Evolutionary conservation across 2,888 invertebrate genomes (phyloP).

Genomic region (Caenorhabditis panamensis): DNA sequence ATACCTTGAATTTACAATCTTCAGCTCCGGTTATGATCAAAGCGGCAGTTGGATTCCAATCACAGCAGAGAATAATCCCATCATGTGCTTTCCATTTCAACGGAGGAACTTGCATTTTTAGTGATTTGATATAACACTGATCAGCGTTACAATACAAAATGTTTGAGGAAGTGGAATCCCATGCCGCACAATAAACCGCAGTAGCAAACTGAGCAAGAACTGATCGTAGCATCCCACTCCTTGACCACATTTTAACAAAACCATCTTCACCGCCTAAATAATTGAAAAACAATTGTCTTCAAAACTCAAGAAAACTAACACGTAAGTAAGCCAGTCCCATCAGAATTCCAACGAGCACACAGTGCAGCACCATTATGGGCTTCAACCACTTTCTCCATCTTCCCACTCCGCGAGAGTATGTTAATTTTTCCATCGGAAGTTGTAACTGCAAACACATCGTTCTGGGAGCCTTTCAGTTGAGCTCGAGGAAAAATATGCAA

Average conservation of each 20-base stretch:
- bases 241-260: slow-evolving; percentile 95
- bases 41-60: slow-evolving; percentile 85
- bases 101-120: slow-evolving; percentile 82
- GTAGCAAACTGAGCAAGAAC: slow-evolving; percentile 86
- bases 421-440: slow-evolving; percentile 86
- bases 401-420: slow-evolving; percentile 90
- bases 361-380: slow-evolving; percentile 92
- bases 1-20: slow-evolving; percentile 89
- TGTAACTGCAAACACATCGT: slow-evolving; percentile 67
- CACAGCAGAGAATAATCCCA: slow-evolving; percentile 88
- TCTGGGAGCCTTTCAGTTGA: slow-evolving; percentile 47
- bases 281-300: not conserved
- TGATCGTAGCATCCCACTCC: slow-evolving; percentile 92
- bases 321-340: slow-evolving; percentile 94
- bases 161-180: slow-evolving; percentile 75
- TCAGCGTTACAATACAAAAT: slow-evolving; percentile 85
- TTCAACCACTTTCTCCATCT: slow-evolving; percentile 93
- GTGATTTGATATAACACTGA: slow-evolving; percentile 85
- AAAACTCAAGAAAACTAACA: slow-evolving; percentile 84
- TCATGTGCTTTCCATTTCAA: slow-evolving; percentile 94
- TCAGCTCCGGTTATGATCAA: slow-evolving; percentile 86
- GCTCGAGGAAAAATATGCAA: slow-evolving; percentile 68
- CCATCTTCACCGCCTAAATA: slow-evolving; percentile 93
- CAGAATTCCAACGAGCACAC: slow-evolving; percentile 93
- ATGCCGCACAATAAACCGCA: slow-evolving; percentile 82